phyloP scores from a whole-genome alignment of 2,113 vertebrate species.

The Boulengerochromis microlepis region DNA sequence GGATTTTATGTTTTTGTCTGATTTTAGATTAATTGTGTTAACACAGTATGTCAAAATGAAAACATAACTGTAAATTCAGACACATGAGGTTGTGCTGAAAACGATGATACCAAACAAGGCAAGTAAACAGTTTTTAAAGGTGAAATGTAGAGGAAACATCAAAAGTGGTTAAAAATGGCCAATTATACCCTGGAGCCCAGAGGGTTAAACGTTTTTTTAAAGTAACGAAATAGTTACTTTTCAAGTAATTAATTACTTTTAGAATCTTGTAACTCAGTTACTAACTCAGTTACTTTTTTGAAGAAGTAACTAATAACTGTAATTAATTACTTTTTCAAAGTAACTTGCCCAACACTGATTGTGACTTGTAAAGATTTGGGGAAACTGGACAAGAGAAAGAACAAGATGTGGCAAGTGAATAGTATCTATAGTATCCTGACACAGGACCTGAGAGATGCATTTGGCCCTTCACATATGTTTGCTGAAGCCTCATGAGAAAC shows the following conservation, averaged over 20 bases:
- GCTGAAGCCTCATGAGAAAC: neutral
- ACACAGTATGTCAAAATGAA: too few relatives aligned
- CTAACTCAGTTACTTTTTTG: neutral
- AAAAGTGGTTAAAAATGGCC: neutral
- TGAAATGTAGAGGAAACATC: too few relatives aligned
- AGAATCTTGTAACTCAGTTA: neutral
- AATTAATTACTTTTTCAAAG: neutral
- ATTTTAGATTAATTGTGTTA: too few relatives aligned
- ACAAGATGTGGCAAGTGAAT: neutral
- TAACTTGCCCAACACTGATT: neutral
- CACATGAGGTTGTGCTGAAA: too few relatives aligned
- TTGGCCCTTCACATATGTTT: neutral
- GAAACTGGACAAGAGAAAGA: neutral
- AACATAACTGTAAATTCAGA: too few relatives aligned
- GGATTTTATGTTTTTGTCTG: too few relatives aligned
- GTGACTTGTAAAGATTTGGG: neutral
- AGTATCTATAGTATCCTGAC: neutral
- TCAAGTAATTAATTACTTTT: neutral
- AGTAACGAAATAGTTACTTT: neutral
- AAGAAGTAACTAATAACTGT: neutral
- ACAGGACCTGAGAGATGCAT: neutral
- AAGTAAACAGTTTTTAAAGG: too few relatives aligned
- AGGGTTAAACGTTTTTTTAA: neutral
- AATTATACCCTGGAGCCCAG: neutral
- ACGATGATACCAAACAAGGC: fast-evolving